Evolutionary conservation across 2,113 vertebrate species (phyloP), one percentile per base, ranked within the genome.

Genomic region (Brachyhypopomus occidentalis): DNA sequence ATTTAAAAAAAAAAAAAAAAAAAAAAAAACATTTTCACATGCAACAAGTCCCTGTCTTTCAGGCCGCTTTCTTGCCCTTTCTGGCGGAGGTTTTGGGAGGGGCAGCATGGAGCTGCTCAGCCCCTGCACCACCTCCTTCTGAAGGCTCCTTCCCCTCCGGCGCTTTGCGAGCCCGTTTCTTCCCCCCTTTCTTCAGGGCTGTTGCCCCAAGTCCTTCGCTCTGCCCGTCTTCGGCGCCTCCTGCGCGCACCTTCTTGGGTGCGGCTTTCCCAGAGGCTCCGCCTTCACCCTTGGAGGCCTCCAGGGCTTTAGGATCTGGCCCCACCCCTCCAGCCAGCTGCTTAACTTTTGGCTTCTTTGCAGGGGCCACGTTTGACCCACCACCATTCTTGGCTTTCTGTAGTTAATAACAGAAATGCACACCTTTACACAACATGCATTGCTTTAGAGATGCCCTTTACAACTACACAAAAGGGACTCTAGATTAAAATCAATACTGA

Each of bases 281-380:
- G 5, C 71, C 82, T 12, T 20, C 80, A 0, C 71, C 55, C n/a
- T 80, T 78, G 12, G 79, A 55, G 23, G 52, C 11, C 45, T 84
- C 76, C 16, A 56, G 45, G 4, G 81, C 12, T 38, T 90, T 86
- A 25, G 87, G 45, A 52, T 11, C 8, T 11, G 12, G 56, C 74
- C 89, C 85, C 0, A 63, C 19, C 20, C 0, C 81, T 2, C 64
- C 77, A 19, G 36, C 72, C 30, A 55, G 63, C 38, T 83, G 88
- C 63, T 91, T 93, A 56, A 84, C 82, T 76, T 90, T 94, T 5
- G 91, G 89, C 74, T 87, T 93, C 77, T 93, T 94, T 4, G 75
- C 91, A 52, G 90, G 87, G 2, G 85, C 75, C 58, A 62, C 86
- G 38, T 91, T 93, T 38, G 88, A 78, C 0, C 83, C 12, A 8